Conservation (phyloP, 2,888 invertebrate genomes). For the Acrobasis consociella region DNA sequence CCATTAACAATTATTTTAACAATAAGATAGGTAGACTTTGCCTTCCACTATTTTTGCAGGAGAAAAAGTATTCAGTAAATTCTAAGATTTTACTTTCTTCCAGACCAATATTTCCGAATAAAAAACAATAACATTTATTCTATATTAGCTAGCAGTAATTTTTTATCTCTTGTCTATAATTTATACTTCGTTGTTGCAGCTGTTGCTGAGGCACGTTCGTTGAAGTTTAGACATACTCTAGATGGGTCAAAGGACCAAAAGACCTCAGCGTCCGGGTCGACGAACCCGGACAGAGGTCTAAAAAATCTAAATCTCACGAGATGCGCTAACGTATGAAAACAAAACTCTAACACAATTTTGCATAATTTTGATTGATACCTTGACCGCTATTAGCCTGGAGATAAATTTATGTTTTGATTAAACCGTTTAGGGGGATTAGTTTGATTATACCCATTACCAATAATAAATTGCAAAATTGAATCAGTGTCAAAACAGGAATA, state of each 20-base stretch:
- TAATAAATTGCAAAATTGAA: too few relatives aligned
- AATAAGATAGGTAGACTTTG: too few relatives aligned
- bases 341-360: conserved; percentile 8
- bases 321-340: conserved; percentile 7
- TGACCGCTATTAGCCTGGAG: background rate
- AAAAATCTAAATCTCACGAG: conserved; percentile 26
- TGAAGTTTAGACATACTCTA: conserved; percentile 27
- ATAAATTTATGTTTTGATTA: background rate
- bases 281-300: conserved; percentile 47
- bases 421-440: too few relatives aligned
- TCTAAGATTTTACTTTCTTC: too few relatives aligned
- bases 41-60: too few relatives aligned
- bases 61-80: too few relatives aligned
- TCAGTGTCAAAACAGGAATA: too few relatives aligned
- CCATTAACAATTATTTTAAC: too few relatives aligned
- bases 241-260: conserved; percentile 43
- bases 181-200: background rate
- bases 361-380: conserved; percentile 18
- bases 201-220: conserved; percentile 30
- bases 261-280: conserved; percentile 59
- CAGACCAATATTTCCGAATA: too few relatives aligned
- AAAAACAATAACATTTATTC: too few relatives aligned
- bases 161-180: too few relatives aligned
- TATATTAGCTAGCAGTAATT: too few relatives aligned
- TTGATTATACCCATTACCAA: background rate